Percentiles rank a stretch among this genome's conserved stretches.
Conservation (phyloP, 2,113 vertebrate species). For the Semnornis frantzii region DNA sequence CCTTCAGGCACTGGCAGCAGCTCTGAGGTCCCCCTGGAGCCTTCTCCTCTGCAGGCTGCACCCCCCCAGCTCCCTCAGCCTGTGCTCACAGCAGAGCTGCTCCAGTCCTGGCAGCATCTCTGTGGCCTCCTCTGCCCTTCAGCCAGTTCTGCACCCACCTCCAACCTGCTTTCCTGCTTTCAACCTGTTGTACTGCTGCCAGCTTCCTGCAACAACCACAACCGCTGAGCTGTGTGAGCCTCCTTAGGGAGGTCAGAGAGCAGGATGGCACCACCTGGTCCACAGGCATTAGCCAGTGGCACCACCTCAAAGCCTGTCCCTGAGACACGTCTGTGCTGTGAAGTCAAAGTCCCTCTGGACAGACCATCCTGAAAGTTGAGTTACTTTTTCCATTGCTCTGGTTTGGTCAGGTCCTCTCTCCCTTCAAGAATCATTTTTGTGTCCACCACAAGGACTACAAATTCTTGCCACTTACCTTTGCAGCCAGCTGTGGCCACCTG, state of each 20-base stretch:
- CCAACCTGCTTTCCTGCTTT: background rate
- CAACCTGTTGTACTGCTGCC: background rate
- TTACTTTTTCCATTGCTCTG: background rate
- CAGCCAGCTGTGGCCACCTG: background rate
- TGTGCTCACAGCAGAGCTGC: no score
- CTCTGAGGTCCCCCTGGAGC: no score
- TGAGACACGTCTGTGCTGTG: background rate
- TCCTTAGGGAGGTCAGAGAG: background rate
- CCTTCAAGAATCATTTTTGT: background rate
- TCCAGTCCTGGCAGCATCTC: no score
- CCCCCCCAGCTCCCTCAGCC: no score
- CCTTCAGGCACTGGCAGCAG: no score
- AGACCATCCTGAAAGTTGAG: background rate
- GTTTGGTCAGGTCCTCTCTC: background rate
- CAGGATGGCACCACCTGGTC: background rate
- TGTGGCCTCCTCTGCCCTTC: no score
- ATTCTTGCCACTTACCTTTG: constrained; percentile 5
- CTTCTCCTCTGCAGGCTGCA: no score
- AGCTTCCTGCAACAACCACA: background rate
- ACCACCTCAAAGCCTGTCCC: background rate
- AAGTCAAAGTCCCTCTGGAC: background rate
- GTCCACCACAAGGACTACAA: background rate
- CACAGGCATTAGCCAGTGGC: background rate
- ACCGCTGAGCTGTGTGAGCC: background rate
- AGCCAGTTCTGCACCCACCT: no score